Base-by-base conservation (phyloP, 2,113 vertebrate species). In the Alouatta palliata region DNA sequence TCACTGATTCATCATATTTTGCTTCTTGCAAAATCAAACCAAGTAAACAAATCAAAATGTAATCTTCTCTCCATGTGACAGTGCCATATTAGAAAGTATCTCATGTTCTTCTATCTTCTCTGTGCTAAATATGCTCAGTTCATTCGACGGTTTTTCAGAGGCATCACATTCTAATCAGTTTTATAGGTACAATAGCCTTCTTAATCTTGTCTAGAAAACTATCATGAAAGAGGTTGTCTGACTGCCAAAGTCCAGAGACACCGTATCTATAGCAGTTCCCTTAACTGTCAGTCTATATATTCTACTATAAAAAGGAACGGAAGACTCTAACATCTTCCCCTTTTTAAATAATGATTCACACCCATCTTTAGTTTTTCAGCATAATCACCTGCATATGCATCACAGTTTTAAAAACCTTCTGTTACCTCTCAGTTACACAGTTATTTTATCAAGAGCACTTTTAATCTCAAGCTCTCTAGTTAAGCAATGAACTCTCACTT, bases 141-240 rank as follows among this genome's bases (percentile, higher is more conserved):
- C 9, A n/a, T 25, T 94, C 6, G 4, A 17, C 64, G 49, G 13
- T 16, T 76, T 94, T 19, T 66, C 37, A 85, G 21, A 80, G 30
- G 2, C 61, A 90, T 89, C 52, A 79, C 5, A 47, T 64, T 95
- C 85, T 68, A 23, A 10, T 58, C 66, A 68, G 13, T 84, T 30
- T 58, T n/a, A 14, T 0, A 20, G 58, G 20, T 35, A 88, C 6
- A 43, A 76, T 2, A 37, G 23, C 70, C 30, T 75, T 64, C 45
- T 97, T 71, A 43, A 73, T 76, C 85, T 83, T 56, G 66, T 56
- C 76, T 94, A 88, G n/a, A 91, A 87, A 93, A 52, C n/a, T 52
- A n/a, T 17, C 52, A 45, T 82, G 6, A 27, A 56, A 80, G 20
- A 92, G 2, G 52, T 16, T 82, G 10, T 56, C 80, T 56, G 52